Evolutionary conservation across 2,797 vertebrate genomes (phyloP).

Genomic region (Tadarida brasiliensis): DNA sequence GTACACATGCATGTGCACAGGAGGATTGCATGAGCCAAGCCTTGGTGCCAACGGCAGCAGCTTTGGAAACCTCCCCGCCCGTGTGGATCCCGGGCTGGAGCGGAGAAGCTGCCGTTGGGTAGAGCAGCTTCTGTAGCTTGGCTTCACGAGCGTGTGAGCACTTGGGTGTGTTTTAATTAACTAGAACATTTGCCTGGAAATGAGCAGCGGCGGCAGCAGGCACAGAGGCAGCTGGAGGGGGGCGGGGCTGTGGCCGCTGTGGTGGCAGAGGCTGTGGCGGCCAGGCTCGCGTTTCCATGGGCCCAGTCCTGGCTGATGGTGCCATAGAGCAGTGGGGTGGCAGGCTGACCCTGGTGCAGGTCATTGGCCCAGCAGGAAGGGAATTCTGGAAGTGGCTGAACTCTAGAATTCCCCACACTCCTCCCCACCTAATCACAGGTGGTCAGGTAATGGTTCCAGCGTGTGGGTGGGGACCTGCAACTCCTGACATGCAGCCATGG

Average conservation of each 20-base stretch:
- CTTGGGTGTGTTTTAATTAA: constrained; percentile 86
- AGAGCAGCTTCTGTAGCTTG: constrained; percentile 73
- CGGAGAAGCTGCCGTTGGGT: constrained; percentile 41
- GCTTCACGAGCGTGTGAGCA: constrained; percentile 73
- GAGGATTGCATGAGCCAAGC: accelerated
- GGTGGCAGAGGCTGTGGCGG: constrained; percentile 52
- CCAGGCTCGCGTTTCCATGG: background rate
- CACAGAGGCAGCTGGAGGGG: constrained; percentile 76
- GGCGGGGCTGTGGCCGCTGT: constrained; percentile 60
- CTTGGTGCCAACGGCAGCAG: background rate
- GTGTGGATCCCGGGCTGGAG: background rate
- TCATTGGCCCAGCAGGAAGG: background rate
- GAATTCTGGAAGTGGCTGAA: background rate
- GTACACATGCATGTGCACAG: background rate
- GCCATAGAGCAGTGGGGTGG: background rate
- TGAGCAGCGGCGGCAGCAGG: constrained; percentile 78
- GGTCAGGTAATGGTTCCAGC: background rate
- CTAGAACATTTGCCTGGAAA: constrained; percentile 85
- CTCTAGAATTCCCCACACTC: background rate
- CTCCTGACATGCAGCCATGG: background rate
- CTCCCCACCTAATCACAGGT: background rate
- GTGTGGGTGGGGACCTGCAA: accelerated
- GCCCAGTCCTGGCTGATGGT: constrained; percentile 22
- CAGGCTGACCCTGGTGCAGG: background rate
- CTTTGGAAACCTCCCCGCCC: background rate